Percentiles rank a stretch among this genome's conserved stretches.
Evolutionary conservation across 2,797 vertebrate genomes (phyloP).

Genomic region (Triplophysa bombifrons): DNA sequence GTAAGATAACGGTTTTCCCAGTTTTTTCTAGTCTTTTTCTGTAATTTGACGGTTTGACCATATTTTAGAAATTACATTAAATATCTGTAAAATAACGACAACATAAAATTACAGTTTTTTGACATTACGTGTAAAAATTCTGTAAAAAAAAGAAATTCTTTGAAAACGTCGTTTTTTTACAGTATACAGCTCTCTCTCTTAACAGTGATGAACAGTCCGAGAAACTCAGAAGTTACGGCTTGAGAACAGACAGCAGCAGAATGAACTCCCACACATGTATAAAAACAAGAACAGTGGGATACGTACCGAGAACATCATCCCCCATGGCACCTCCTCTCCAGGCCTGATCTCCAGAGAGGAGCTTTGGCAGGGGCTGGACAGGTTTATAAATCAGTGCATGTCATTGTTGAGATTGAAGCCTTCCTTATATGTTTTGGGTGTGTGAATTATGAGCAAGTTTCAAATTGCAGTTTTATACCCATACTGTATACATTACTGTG

Average conservation of each 20-base stretch:
- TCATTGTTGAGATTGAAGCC: slow-evolving; percentile 39
- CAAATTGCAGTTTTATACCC: background rate
- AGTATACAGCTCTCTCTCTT: background rate
- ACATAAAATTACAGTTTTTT: no score
- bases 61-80: no score
- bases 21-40: no score
- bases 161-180: no score
- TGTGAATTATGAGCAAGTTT: slow-evolving; percentile 41
- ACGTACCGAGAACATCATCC: slow-evolving; percentile 58
- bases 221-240: background rate
- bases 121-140: no score
- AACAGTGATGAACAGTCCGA: background rate
- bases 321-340: slow-evolving; percentile 29
- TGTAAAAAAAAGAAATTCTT: no score
- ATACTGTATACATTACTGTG: background rate
- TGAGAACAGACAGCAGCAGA: slow-evolving; percentile 29
- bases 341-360: slow-evolving; percentile 23
- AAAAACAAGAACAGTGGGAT: slow-evolving; percentile 47
- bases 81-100: no score
- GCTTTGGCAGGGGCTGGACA: slow-evolving; percentile 30
- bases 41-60: no score
- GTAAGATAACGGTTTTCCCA: no score
- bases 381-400: slow-evolving; percentile 50
- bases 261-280: slow-evolving; percentile 31
- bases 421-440: slow-evolving; percentile 4